phyloP scores from a whole-genome alignment of 2,113 vertebrate species.

The Chroicocephalus ridibundus region DNA sequence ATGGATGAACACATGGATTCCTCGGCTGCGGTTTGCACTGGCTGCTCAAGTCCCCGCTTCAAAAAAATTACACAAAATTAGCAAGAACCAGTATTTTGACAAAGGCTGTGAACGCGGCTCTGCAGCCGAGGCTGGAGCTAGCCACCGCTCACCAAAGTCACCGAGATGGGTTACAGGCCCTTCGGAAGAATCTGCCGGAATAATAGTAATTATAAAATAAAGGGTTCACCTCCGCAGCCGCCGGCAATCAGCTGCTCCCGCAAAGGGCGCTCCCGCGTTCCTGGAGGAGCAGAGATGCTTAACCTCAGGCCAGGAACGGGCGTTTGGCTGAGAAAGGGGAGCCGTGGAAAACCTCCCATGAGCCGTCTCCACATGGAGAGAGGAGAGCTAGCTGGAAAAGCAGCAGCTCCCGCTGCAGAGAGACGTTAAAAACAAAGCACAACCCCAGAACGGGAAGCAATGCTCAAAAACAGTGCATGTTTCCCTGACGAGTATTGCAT shows the following conservation, averaged over 20 bases:
- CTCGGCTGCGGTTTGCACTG: too few species aligned
- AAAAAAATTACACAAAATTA: not conserved
- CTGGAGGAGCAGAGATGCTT: not conserved
- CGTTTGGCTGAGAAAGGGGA: not conserved
- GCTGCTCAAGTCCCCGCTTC: not conserved
- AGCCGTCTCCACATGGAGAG: not conserved
- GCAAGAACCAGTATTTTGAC: not conserved
- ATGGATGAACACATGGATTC: not conserved
- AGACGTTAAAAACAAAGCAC: not conserved
- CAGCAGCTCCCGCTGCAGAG: not conserved
- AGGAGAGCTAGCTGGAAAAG: not conserved
- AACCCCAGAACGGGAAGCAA: not conserved
- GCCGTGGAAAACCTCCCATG: not conserved
- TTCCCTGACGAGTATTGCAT: not conserved
- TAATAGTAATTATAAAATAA: not conserved
- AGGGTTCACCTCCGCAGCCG: not conserved
- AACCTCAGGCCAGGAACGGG: not conserved
- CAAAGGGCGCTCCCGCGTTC: not conserved
- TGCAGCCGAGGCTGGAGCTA: not conserved
- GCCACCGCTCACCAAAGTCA: not conserved
- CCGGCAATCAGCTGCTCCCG: not conserved
- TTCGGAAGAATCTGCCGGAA: not conserved
- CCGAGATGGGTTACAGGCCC: not conserved
- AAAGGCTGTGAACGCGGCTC: not conserved
- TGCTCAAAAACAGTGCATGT: rapidly evolving